Base-by-base conservation (phyloP, 2,888 invertebrate species). In the Lepas anatifera region DNA sequence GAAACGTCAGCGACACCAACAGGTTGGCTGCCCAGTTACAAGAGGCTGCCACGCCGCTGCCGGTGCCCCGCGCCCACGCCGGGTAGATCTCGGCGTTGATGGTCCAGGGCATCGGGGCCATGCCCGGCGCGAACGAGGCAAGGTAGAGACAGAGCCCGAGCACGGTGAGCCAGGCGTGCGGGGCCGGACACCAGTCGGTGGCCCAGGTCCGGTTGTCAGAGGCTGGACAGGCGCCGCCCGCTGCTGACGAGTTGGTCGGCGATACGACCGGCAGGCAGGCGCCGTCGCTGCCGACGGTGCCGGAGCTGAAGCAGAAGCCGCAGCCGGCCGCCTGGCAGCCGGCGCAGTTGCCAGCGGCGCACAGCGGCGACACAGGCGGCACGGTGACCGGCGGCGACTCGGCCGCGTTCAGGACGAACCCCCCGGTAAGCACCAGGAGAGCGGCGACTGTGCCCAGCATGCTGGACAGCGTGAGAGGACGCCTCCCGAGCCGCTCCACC, bases 81-180 rank as follows among this genome's bases (percentile, higher is more conserved):
- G 84, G 84, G 74, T 82, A 84, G 69, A 84, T 83, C 76, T 84
- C 84, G 6, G 83, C 81, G 75, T 84, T 84, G 69, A 84, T 79
- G 8, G 83, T 83, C 84, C 84, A 84, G 1, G 83, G 83, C 80
- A 83, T 83, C 3, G 83, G 82, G 10, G 83, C 83, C 77, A 83
- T 80, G 48, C 83, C 83, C 72, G 83, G 81, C 29, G 83, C 80
- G 77, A 83, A 83, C 74, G 78, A 80, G 74, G 81, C 77, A n/a
- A 83, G 77, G 74, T 83, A 83, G 18, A 81, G 70, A 8, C 77
- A 77, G 11, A 83, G 76, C 3, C 82, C 82, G 0, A 78, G 67
- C 22, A 83, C 76, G 4, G 80, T 78, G 72, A 82, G 75, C 81
- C 81, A 82, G 10, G 79, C 74, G 70, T 77, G 80, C 64, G 76